Base-by-base conservation (phyloP, 2,113 vertebrate genomes). In the Sardina pilchardus region DNA sequence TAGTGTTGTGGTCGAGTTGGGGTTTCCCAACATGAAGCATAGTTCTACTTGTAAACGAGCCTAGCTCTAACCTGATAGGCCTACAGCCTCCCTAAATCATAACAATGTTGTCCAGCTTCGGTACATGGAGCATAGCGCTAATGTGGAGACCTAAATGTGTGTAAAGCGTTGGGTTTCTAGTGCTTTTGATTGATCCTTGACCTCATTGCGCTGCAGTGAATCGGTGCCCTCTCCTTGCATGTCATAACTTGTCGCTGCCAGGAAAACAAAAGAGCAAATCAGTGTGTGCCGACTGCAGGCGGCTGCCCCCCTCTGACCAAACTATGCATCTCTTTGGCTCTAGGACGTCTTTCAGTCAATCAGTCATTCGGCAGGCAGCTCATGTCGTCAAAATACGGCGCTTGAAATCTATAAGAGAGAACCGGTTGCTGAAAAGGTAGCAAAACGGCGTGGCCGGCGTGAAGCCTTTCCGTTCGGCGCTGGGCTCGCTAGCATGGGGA, bases 351-450 rank as follows among this genome's bases (percentile, higher is more conserved):
- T 75, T 84, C 86, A 89, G 84, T 87, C 44, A 85, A 59, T 81
- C 81, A 42, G 39, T 42, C 39, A 42, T 42, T 42, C 39, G 4
- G 75, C 85, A 89, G 85, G 88, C 83, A 12, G 75, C 84, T 85
- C 89, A 50, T 8, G 9, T 85, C 86, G 83, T 87, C 89, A 85
- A 44, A 39, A 43, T 80, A n/a, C 59, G 56, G 50, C 56, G 81
- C 81, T 39, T 71, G 17, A 50, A 81, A 81, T 17, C n/a, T 44
- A 63, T 86, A 71, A 82, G 34, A 47, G 83, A 84, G 71, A 85
- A 24, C 81, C 78, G 43, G 36, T 81, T 84, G 84, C 75, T 36
- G 82, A 88, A 82, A 84, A 84, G 84, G 86, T 88, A 82, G 83
- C 81, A n/a, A 3, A 80, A 47, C n/a, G 83, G 45, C 45, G 17